These are phyloP conservation scores for Thymelicus acteon DNA, from an alignment of 2,888 invertebrate genomes.

Conservation along the genomic window DNA sequence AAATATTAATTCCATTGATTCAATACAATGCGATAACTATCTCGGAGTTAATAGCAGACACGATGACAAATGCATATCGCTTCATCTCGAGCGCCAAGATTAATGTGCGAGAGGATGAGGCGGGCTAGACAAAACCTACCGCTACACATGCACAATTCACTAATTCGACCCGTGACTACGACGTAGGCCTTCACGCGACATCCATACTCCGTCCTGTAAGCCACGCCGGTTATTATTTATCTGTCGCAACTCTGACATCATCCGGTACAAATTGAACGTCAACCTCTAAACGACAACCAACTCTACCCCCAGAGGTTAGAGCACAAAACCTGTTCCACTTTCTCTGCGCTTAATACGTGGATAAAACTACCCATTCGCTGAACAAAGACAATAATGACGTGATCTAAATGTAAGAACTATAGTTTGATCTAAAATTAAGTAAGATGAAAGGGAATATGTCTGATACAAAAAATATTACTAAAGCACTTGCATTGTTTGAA, in stretches of 20 bases:
- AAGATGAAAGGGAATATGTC: conserved; percentile 81
- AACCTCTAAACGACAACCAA: conserved; percentile 23
- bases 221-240: conserved; percentile 82
- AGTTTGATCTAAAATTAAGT: conserved; percentile 82
- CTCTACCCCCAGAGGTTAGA: conserved; percentile 49
- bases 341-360: conserved; percentile 47
- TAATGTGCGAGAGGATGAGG: conserved; percentile 75
- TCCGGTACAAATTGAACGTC: conserved; percentile 47
- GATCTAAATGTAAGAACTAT: conserved; percentile 82
- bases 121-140: conserved; percentile 78
- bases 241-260: conserved; percentile 63
- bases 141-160: conserved; percentile 72
- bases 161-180: conserved; percentile 69
- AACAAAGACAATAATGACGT: conserved; percentile 79
- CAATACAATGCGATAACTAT: conserved; percentile 75
- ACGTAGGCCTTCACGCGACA: conserved; percentile 71
- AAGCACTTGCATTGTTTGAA: conserved; percentile 76
- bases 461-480: conserved; percentile 81
- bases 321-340: conserved; percentile 43
- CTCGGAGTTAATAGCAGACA: conserved; percentile 77
- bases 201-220: conserved; percentile 69
- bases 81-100: conserved; percentile 78
- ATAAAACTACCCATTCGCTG: conserved; percentile 44
- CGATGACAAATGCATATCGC: conserved; percentile 82
- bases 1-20: conserved; percentile 79